These are phyloP conservation scores for Fistularia tabacaria DNA, from an alignment of 2,797 vertebrate genomes.

Conservation along the genomic window DNA sequence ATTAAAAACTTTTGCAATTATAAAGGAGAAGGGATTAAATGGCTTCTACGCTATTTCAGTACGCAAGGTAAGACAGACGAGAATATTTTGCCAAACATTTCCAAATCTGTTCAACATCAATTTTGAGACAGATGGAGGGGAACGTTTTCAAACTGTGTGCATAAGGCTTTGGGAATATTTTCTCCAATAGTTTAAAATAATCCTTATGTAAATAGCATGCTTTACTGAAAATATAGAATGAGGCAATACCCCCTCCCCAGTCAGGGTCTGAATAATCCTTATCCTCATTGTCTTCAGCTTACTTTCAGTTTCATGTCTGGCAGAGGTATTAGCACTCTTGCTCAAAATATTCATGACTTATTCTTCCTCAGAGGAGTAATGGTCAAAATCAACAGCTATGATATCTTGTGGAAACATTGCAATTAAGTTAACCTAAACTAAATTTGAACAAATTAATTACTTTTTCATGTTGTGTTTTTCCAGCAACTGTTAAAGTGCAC, in stretches of 20 bases:
- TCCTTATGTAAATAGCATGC: constrained; percentile 72
- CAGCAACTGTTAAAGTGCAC: no score
- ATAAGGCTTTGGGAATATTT: constrained; percentile 67
- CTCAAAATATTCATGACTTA: constrained; percentile 58
- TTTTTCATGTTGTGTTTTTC: no score
- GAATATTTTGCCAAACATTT: neutral
- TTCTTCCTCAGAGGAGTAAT: constrained; percentile 23
- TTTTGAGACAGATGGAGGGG: constrained; percentile 56
- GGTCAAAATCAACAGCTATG: no score
- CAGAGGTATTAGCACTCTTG: constrained; percentile 56
- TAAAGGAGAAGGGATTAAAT: no score
- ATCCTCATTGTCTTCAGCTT: constrained; percentile 73
- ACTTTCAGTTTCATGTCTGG: constrained; percentile 70
- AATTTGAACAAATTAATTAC: no score
- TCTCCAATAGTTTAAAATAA: constrained; percentile 71
- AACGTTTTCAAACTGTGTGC: constrained; percentile 61
- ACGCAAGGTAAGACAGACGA: no score
- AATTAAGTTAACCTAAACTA: no score
- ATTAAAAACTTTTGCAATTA: no score
- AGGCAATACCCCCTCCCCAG: constrained; percentile 43
- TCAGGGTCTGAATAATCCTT: constrained; percentile 64
- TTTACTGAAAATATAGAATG: constrained; percentile 73
- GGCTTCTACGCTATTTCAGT: no score
- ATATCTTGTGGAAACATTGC: no score
- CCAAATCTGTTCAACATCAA: constrained; percentile 2